Evolutionary conservation across 53 echinoderm and acorn worm species (phyloP), one percentile per base, ranked within the genome.

Genomic region (Paracentrotus lividus): DNA sequence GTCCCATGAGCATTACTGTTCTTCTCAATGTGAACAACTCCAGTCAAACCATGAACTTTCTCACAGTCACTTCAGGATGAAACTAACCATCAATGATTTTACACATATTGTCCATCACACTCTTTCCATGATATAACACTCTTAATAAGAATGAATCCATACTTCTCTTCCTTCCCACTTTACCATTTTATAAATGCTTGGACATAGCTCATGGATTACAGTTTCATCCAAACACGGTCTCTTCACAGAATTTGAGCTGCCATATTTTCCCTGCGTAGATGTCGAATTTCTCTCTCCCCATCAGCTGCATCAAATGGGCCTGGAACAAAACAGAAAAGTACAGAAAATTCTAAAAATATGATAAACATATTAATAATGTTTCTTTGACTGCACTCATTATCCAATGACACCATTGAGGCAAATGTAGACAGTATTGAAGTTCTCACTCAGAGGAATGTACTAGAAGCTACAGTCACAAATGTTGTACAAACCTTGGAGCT

Each of bases 201-300:
- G 2, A 64, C 16, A 64, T 29, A 10, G 27, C 64, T 64, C 29
- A 29, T 0, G 27, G 2, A 13, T 64, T 27, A 36, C 1, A 9
- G 43, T 53, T 69, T 90, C 88, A 98, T 26, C 98, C 98, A 93
- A 93, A 99, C 24, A 99, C 97, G 0, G 99, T 99, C 76, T 99
- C 99, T 85, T 99, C 99, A 95, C 99, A 99, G 91, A 99, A 99
- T 61, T 99, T 99, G 94, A 99, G 95, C 97, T 99, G 99, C 99
- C 99, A 99, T 5, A 99, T 99, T 93, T 97, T 99, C 84, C 97
- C 99, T 87, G 95, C 99, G 81, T 97, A 99, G 64, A 99, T 93
- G 43, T 99, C 99, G 94, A 99, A 99, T 20, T 96, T 94, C 31
- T 91, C 84, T 49, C 92, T 59, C 23, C 99, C 99, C 97, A 98